These are phyloP conservation scores for Mesembrinibis cayennensis DNA, from an alignment of 2,113 vertebrate genomes.

Conservation along the genomic window DNA sequence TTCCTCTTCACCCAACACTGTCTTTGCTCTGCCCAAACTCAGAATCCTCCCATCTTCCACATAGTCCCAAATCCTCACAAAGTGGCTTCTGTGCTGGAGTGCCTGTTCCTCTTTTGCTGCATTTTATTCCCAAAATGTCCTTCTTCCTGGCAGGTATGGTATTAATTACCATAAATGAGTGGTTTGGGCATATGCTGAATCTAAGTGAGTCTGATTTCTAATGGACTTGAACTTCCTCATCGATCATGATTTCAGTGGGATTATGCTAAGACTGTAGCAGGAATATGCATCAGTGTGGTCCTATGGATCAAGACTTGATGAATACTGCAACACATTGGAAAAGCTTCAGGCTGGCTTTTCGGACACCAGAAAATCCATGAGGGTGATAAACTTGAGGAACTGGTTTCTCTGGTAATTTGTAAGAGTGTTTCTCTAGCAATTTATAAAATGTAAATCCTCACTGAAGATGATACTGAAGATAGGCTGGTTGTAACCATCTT, in stretches of 20 bases:
- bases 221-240: neutral
- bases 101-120: neutral
- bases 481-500: neutral
- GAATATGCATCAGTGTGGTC: fast-evolving
- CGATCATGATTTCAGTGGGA: neutral
- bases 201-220: neutral
- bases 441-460: neutral
- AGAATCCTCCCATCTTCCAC: neutral
- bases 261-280: neutral
- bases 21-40: neutral
- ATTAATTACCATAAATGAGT: neutral
- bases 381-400: neutral
- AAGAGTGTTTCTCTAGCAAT: neutral
- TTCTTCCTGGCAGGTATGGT: neutral
- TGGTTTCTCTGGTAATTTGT: neutral
- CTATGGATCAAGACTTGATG: neutral
- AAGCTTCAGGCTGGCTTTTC: neutral
- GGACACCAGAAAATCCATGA: neutral
- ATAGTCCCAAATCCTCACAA: neutral
- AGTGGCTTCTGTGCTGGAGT: neutral
- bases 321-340: neutral
- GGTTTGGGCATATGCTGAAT: neutral
- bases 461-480: neutral
- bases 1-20: neutral
- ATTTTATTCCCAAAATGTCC: neutral